Base-by-base conservation (phyloP, 2,797 vertebrate species). In the Lacerta agilis region DNA sequence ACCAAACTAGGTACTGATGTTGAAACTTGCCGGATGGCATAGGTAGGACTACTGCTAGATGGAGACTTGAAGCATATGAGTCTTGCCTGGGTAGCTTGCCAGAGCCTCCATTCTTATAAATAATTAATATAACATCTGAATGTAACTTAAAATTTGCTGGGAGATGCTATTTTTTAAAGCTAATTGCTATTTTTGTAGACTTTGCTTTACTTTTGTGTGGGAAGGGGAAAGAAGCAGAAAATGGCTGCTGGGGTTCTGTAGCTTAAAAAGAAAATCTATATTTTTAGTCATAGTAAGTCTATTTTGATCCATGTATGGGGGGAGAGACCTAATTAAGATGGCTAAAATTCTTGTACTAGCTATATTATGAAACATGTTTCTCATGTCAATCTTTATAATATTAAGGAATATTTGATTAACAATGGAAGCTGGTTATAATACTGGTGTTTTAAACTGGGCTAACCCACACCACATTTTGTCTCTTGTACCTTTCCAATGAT, bases 111-210 rank as follows among this genome's bases (percentile, higher is more conserved):
- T 94, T 92, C 89, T 86, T 92, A 94, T 95, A 95, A 95, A 95
- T 90, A 95, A 93, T 93, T 93, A 88, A 86, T 96, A 95, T 95
- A 95, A 93, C 95, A 96, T 93, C 95, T 97, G 98, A 98, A 98
- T 98, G 97, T 98, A 98, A 97, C 96, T 97, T 94, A 91, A 15
- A 96, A 96, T 96, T 94, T 97, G 96, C 96, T 97, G 94, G 91
- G 97, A 97, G 96, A 95, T 97, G 97, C 96, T 98, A 98, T 99
- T 99, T 99, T 99, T 98, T 96, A 97, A 98, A 97, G 97, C 97
- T 97, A 97, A 98, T 98, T 97, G 98, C 97, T 98, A 98, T 99
- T 99, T 99, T 99, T 99, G 98, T 99, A 99, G 98, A 98, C 96
- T 94, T 97, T 95, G 97, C 97, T 97, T 96, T 97, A 97, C 98